These are phyloP conservation scores for Incurvaria masculella DNA, from an alignment of 2,888 invertebrate genomes.

Conservation along the genomic window DNA sequence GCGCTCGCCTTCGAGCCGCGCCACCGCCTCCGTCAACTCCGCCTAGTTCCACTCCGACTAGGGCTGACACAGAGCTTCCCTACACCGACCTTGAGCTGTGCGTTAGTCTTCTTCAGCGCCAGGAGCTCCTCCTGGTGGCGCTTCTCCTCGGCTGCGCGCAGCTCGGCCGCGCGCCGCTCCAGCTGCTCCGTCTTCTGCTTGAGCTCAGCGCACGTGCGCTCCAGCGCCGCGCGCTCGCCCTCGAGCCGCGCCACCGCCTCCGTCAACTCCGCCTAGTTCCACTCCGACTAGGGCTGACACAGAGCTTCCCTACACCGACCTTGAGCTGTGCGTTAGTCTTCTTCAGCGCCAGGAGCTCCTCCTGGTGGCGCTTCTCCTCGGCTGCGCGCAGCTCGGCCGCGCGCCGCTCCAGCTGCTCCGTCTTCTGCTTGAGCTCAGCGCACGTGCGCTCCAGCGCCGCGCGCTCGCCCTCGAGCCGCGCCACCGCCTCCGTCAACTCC, in stretches of 20 bases:
- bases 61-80: neutral
- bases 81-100: slow-evolving; percentile 75
- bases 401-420: slow-evolving; percentile 79
- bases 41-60: slow-evolving; percentile 88
- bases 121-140: slow-evolving; percentile 90
- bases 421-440: slow-evolving; percentile 55
- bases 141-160: slow-evolving; percentile 85
- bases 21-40: slow-evolving; percentile 72
- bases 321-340: slow-evolving; percentile 93
- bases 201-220: slow-evolving; percentile 58
- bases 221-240: slow-evolving; percentile 61
- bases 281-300: slow-evolving; percentile 61
- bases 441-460: slow-evolving; percentile 61
- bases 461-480: slow-evolving; percentile 65
- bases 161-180: slow-evolving; percentile 77
- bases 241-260: slow-evolving; percentile 70
- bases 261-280: slow-evolving; percentile 80
- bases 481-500: slow-evolving; percentile 72
- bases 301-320: slow-evolving; percentile 53
- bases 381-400: slow-evolving; percentile 80
- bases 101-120: slow-evolving; percentile 90
- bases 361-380: slow-evolving; percentile 89
- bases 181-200: slow-evolving; percentile 71
- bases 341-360: slow-evolving; percentile 89
- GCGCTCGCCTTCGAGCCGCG: slow-evolving; percentile 65